Base-by-base conservation (phyloP, 2,888 invertebrate species). In the Asteroscopus sphinx region DNA sequence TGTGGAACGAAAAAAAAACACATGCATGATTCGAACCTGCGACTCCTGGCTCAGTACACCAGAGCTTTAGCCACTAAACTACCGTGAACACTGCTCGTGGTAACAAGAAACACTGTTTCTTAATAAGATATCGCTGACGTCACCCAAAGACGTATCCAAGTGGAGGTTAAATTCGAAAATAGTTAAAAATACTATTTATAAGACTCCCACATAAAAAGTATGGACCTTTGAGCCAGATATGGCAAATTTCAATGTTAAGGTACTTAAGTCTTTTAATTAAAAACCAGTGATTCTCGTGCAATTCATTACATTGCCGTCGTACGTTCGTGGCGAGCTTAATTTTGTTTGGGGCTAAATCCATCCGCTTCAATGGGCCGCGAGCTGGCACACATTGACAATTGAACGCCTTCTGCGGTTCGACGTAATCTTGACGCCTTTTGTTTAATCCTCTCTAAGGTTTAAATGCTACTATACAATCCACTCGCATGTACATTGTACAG, bases 311-410 rank as follows among this genome's bases (percentile, higher is more conserved):
- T 53, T 36, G 36, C 46, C 32, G 46, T 30, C 40, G 12, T 12
- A 44, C 52, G 33, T 35, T 49, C 65, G 65, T 42, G 55, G 65
- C 56, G 33, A 36, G 28, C 51, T 68, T 75, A 70, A 77, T 77
- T 69, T 64, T 64, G 56, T 69, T 63, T 60, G 51, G 45, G 57
- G 56, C 54, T 74, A 60, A 69, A 71, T 55, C 66, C 55, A 62
- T 55, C 37, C 55, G 46, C 62, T 70, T 59, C 60, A 77, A 63
- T 69, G 45, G 49, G 62, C 57, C 62, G 40, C 49, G 48, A 70
- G 57, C 52, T 36, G 53, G 66, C 65, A 63, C 49, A 63, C 68
- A 53, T 76, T 44, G 61, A 49, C 42, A 49, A 56, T 26, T 53
- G 62, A 65, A 61, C 55, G 71, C 59, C 44, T 68, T 42, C 59